Percentiles rank a stretch among this genome's conserved stretches.
phyloP scores from a whole-genome alignment of 2,797 vertebrate species.

The Lagodon rhomboides region DNA sequence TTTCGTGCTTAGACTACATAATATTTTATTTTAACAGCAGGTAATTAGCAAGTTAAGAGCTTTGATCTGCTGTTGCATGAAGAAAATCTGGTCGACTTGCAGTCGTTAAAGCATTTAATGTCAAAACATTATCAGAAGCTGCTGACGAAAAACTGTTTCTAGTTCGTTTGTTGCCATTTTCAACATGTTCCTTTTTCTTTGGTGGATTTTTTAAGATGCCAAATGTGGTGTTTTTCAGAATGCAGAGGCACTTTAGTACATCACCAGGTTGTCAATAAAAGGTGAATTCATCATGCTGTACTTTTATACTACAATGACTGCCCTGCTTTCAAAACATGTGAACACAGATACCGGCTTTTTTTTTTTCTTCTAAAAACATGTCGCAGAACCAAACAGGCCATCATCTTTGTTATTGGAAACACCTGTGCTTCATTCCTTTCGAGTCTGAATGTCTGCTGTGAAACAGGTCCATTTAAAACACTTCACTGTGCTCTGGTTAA shows the following conservation, averaged over 20 bases:
- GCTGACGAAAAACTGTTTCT: background rate
- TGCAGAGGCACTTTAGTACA: background rate
- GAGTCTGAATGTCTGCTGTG: background rate
- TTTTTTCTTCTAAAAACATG: no score
- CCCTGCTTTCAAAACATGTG: background rate
- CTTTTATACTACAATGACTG: background rate
- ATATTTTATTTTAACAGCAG: background rate
- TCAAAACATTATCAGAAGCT: background rate
- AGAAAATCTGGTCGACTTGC: background rate
- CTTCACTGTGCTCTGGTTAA: background rate
- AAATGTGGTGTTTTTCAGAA: constrained; percentile 22
- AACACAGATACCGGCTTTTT: background rate
- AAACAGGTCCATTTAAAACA: background rate
- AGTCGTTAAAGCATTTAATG: background rate
- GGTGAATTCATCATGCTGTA: background rate
- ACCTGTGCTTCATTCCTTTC: background rate
- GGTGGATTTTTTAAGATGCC: constrained; percentile 4
- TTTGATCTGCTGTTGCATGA: background rate
- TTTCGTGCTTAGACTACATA: background rate
- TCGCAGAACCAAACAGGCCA: background rate
- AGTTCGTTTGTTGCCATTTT: background rate
- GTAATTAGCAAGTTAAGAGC: background rate
- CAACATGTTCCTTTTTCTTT: background rate
- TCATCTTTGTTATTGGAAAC: background rate
- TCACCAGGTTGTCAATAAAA: background rate